A percentile compares a stretch with the other conserved stretches of the same genome.
These are phyloP conservation scores for Gavia stellata DNA, from an alignment of 2,113 vertebrate species.

Conservation along the genomic window DNA sequence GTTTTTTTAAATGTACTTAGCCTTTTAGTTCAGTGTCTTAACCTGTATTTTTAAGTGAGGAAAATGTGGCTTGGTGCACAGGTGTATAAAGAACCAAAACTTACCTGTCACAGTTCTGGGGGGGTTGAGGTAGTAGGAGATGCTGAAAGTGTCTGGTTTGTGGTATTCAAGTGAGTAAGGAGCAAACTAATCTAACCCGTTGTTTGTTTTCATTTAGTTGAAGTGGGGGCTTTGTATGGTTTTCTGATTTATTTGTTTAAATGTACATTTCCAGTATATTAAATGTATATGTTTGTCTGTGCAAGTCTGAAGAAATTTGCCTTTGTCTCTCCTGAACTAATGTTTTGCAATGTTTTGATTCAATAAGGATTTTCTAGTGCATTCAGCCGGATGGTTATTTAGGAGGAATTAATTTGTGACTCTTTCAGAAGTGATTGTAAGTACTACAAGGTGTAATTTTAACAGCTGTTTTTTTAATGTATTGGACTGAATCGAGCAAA, in stretches of 20 bases:
- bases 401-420: neutral
- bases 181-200: neutral
- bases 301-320: neutral
- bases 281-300: neutral
- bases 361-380: neutral
- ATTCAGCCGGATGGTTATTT: neutral
- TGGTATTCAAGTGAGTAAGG: neutral
- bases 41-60: neutral
- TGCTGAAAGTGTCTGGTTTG: neutral
- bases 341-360: neutral
- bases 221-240: neutral
- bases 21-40: neutral
- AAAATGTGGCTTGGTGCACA: neutral
- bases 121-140: neutral
- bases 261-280: constrained; percentile 35
- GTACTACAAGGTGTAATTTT: neutral
- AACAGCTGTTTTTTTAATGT: neutral
- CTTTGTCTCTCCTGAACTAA: neutral
- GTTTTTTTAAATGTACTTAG: neutral
- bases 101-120: neutral
- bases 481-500: neutral
- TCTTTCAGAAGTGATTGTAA: neutral
- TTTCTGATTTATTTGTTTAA: constrained; percentile 29
- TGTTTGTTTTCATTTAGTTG: neutral
- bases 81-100: neutral